Evolutionary conservation across 2,888 invertebrate species (phyloP), one percentile per base, ranked within the genome.

Genomic region (Xylocampa areola): DNA sequence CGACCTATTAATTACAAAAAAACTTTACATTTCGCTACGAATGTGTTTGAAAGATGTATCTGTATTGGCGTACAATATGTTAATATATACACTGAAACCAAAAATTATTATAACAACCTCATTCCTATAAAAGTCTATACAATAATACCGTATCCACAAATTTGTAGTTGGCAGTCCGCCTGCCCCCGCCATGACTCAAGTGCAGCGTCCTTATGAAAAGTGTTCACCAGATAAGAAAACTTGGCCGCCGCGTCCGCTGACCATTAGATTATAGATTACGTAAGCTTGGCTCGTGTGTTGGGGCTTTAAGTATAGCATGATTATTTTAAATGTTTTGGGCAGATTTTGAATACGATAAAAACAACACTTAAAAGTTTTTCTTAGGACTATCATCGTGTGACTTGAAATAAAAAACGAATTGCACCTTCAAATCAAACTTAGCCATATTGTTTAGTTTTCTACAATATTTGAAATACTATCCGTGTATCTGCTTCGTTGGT

Each of bases 201-300:
- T 84, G 84, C 76, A 83, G 71, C 74, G 84, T 86, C 80, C 86
- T 89, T 87, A 89, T 88, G 86, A 88, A 82, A 82, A 88, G 85
- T 84, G 82, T 86, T 84, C 68, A 55, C 51, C 52, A 87, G 92
- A 91, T 91, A 91, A 90, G 88, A 88, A 87, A 89, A 90, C 80
- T 90, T 87, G 81, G 62, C 54, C 80, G 79, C 77, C 71, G 82
- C 83, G 84, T 85, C 90, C 88, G 89, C 90, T 89, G 89, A 87
- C 85, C 70, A 85, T 84, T 84, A 83, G 84, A 84, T 85, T 55
- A 45, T 6, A 75, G 65, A 75, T 73, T 68, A 68, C 57, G 36
- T 4, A 51, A 35, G 14, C 44, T 48, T 60, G 53, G 32, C 45
- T 54, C 36, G 29, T 53, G 40, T 53, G 53, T 45, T 37, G 40